Base-by-base conservation (phyloP, 2,888 invertebrate species). In the Zele albiditarsus region DNA sequence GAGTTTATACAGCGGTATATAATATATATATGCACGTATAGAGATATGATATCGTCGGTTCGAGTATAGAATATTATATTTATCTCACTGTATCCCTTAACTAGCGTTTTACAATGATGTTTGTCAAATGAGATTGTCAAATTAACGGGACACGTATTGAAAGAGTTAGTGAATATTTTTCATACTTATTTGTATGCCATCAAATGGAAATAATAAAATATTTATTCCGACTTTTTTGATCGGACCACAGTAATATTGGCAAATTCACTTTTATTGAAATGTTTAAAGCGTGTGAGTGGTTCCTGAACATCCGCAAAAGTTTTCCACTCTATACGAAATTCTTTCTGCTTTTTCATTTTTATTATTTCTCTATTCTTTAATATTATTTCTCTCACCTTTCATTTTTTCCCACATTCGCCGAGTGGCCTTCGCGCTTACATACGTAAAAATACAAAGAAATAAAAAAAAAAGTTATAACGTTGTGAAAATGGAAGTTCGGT, bases 401-500 rank as follows among this genome's bases (percentile, higher is more conserved):
- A 3, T 69, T 25, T 3, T 14, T 25, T 27, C n/a, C 14, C 4
- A 38, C 16, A 20, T 42, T 38, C 14, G 25, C 16, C 42, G 42
- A 60, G 12, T 28, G 58, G 38, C 23, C 6, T 23, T 42, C 58
- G 16, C 25, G 60, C n/a, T 38, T 33, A 58, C 10, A 42, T 25
- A 38, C 20, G 25, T 53, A 6, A 53, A n/a, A 20, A 20, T 6
- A 20, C 6, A 53, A n/a, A 20, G 1, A 8, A 23, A 53, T 6
- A 8, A 46, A 46, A 16, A 8, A 20, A 53, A 20, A 23, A 23
- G n/a, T 20, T 20, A 72, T 65, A 72, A 38, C n/a, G 20, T 20
- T 28, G 53, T 72, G 33, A 72, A 66, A 62, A 71, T 71, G 60
- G 46, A 38, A 70, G 60, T 38, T 70, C 58, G 70, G 53, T 53